phyloP scores from a whole-genome alignment of 1,140 invertebrate genomes.

The Diachasma alloeum region DNA sequence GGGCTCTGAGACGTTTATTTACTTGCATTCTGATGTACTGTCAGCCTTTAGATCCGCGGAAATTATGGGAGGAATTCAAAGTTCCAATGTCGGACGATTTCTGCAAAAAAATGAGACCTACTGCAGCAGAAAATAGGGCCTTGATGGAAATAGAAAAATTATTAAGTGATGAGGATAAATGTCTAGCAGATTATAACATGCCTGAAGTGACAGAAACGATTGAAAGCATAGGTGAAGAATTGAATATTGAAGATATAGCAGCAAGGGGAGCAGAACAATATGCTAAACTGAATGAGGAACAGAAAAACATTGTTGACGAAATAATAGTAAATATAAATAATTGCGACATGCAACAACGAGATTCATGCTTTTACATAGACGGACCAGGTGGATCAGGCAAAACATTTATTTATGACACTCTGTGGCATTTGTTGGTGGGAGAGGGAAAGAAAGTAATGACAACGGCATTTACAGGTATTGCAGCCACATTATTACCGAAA shows the following conservation, averaged over 20 bases:
- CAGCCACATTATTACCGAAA: slow-evolving; percentile 23
- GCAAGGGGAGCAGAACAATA: slow-evolving; percentile 10
- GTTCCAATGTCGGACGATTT: slow-evolving; percentile 28
- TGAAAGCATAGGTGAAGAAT: background rate
- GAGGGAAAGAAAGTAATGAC: background rate
- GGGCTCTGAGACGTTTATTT: slow-evolving; percentile 12
- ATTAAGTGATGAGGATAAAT: background rate
- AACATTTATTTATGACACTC: too few relatives aligned
- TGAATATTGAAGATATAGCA: background rate
- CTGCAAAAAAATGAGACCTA: background rate
- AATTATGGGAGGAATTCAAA: slow-evolving; percentile 21
- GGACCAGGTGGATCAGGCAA: too few relatives aligned
- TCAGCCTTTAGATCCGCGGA: slow-evolving; percentile 6
- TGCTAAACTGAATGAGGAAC: slow-evolving; percentile 5
- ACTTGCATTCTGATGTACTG: slow-evolving; percentile 14
- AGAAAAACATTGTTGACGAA: slow-evolving; percentile 3
- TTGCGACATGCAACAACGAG: background rate
- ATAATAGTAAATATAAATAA: background rate
- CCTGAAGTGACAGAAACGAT: background rate
- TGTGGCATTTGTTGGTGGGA: background rate
- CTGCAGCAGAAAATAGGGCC: background rate
- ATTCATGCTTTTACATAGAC: background rate
- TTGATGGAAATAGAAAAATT: background rate
- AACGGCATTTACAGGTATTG: background rate
- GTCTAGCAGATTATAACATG: background rate